Evolutionary conservation across 2,888 invertebrate genomes (phyloP), one percentile per base, ranked within the genome.

Genomic region (Catocala fraxini): DNA sequence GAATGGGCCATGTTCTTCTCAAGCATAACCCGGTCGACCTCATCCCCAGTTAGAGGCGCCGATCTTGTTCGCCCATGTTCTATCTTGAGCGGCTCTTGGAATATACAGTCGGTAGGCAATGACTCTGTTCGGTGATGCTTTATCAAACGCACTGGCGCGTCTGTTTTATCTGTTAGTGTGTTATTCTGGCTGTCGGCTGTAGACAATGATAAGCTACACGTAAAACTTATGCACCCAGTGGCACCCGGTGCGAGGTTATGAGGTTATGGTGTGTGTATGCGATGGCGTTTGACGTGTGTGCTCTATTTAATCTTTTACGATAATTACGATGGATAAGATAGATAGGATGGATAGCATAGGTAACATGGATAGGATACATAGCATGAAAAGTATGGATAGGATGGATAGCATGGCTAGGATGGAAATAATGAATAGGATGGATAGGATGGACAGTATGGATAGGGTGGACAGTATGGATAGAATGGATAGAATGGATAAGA

Each of bases 51-150:
- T 71, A 96, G 87, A 67, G 96, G 96, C 84, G 96, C 95, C 81
- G 96, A 96, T 84, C 96, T 94, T 70, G 96, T 96, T 86, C 96
- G 94, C 87, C 96, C 96, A 89, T 97, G 96, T 71, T 84, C 85
- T 51, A 93, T 90, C 81, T 86, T 89, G 70, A 89, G 79, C 10
- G 91, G 88, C 70, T 91, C 92, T 80, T 85, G 87, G 83, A 87
- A 89, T 55, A 87, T 70, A 48, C 87, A 82, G 71, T 92, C 93
- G 67, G 87, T 84, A 52, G 93, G 93, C 65, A 93, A 80, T 5
- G 93, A 93, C 57, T 86, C 91, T 34, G 93, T 92, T 53, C 93
- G 85, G 67, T 91, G 89, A 74, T 94, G 93, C 80, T 89, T 90
- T 71, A 89, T 86, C 70, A 86, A 76, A 68, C 89, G 79, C 65